Percentiles rank a stretch among this genome's conserved stretches.
phyloP scores from a whole-genome alignment of 2,888 invertebrate species.

The Phaedon cochleariae region DNA sequence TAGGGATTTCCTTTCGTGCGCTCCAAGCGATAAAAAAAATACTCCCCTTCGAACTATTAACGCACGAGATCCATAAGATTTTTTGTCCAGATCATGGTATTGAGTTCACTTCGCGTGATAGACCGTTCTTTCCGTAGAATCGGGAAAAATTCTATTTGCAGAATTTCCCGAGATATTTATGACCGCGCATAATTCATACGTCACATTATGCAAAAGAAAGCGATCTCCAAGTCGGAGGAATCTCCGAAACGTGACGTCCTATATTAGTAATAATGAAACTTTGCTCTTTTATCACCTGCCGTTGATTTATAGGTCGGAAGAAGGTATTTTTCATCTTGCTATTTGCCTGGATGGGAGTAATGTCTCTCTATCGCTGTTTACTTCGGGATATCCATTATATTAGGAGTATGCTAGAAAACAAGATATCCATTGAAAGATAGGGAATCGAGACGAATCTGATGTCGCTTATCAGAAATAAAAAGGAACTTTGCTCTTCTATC shows the following conservation, averaged over 20 bases:
- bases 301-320: conserved; percentile 12
- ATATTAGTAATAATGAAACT: conserved; percentile 23
- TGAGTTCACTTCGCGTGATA: neutral
- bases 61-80: no score
- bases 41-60: no score
- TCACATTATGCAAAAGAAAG: conserved; percentile 29
- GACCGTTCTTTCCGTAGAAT: neutral
- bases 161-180: conserved; percentile 28
- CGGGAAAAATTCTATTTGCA: conserved; percentile 17
- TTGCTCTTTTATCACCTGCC: conserved; percentile 17
- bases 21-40: no score
- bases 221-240: conserved; percentile 22
- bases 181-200: conserved; percentile 25
- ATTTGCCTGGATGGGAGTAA: conserved; percentile 4
- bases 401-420: no score
- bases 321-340: conserved; percentile 10
- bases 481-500: conserved; percentile 19
- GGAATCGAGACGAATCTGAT: conserved; percentile 17
- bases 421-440: no score
- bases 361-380: neutral
- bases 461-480: conserved; percentile 18
- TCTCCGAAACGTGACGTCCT: conserved; percentile 18
- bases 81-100: no score
- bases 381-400: neutral
- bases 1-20: no score